Conservation (phyloP, 2,113 vertebrate genomes). For the Sporophila hypoxantha region DNA sequence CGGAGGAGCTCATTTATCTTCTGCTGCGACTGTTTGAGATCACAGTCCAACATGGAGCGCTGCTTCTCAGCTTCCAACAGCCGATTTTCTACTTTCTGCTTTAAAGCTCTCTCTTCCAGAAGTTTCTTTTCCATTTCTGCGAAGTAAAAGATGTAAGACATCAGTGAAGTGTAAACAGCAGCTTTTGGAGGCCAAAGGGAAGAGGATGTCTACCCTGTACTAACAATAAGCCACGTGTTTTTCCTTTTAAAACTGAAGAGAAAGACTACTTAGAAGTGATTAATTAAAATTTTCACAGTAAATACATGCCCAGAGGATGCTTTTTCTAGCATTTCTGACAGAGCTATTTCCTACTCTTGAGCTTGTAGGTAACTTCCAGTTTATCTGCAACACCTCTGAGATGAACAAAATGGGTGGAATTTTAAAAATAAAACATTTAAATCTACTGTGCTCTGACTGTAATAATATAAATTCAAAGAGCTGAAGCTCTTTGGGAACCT, state of each 20-base stretch:
- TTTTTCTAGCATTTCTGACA: background rate
- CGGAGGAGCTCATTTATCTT: conserved; percentile 87
- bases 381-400: background rate
- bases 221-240: background rate
- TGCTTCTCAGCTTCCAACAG: conserved; percentile 92
- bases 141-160: background rate
- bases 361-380: background rate
- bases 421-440: background rate
- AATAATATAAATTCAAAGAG: background rate
- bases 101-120: conserved; percentile 84
- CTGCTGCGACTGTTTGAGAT: conserved; percentile 94
- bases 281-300: background rate
- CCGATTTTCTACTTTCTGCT: conserved; percentile 89
- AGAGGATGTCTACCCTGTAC: background rate
- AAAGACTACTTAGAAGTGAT: background rate
- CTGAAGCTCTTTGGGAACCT: background rate
- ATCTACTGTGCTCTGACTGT: background rate
- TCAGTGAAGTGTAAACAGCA: background rate
- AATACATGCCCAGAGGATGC: background rate
- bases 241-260: background rate
- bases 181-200: background rate
- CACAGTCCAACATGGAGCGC: conserved; percentile 93
- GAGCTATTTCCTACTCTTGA: background rate
- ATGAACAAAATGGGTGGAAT: background rate
- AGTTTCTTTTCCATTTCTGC: conserved; percentile 96